These are phyloP conservation scores for Popillia japonica DNA, from an alignment of 1,140 invertebrate genomes.

Conservation along the genomic window DNA sequence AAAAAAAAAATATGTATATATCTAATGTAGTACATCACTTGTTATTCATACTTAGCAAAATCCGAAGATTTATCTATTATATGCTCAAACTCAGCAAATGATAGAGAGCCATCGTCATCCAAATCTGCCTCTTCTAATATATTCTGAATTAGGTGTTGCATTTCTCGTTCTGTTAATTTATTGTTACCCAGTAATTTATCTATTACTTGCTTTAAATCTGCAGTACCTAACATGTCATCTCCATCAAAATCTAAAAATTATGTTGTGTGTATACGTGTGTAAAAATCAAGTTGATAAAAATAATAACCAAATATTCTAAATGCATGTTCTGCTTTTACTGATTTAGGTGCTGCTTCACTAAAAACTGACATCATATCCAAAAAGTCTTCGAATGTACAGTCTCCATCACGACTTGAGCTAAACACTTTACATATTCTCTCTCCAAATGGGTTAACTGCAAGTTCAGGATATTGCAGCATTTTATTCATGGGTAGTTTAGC, in stretches of 20 bases:
- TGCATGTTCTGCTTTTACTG: conserved; percentile 93
- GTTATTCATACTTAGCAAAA: conserved; percentile 76
- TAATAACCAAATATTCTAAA: conserved; percentile 91
- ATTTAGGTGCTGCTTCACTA: conserved; percentile 86
- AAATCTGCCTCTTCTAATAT: conserved; percentile 90
- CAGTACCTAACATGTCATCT: conserved; percentile 86
- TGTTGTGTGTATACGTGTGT: not conserved
- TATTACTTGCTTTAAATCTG: conserved; percentile 77
- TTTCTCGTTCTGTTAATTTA: conserved; percentile 72
- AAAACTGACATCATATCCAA: conserved; percentile 97
- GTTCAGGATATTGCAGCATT: conserved; percentile 80
- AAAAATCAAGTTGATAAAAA: not conserved
- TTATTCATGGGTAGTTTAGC: too few species aligned
- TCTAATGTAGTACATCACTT: not conserved
- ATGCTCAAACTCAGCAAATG: conserved; percentile 95
- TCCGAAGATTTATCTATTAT: conserved; percentile 92
- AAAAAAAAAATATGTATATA: conserved; percentile 37
- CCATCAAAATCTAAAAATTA: conserved; percentile 88
- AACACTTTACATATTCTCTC: conserved; percentile 93
- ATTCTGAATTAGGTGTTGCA: conserved; percentile 76
- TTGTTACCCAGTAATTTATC: conserved; percentile 73
- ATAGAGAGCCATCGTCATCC: conserved; percentile 90
- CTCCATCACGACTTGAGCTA: conserved; percentile 88
- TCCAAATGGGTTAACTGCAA: conserved; percentile 86
- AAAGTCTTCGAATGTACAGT: conserved; percentile 96